Evolutionary conservation across 30 jellyfish, hydroid and myxozoan genomes (phyloP), one percentile per base, ranked within the genome.

Genomic region (Cassiopea xamachana): DNA sequence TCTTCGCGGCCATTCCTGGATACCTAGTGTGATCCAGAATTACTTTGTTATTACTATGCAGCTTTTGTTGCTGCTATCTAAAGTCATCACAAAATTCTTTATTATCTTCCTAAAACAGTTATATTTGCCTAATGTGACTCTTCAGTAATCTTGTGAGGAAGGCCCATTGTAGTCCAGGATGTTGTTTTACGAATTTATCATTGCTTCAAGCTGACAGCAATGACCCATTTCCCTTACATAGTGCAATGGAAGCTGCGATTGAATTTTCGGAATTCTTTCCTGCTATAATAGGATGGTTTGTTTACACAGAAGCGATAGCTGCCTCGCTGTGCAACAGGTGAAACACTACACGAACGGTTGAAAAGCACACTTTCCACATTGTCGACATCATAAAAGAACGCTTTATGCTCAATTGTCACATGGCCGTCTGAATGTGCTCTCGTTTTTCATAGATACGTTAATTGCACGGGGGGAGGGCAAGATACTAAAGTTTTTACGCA

Each of bases 301-400:
- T 71, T 71, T 71, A 71, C 80, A 51, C 50, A 78, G 75, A 51
- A n/a, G 12, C 8, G 87, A 48, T 51, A 15, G 71, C 73, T 78
- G 75, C 87, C 87, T 82, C 75, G 81, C 69, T 48, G 83, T 46
- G 68, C 74, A 74, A 74, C 90, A 82, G 90, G 82, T 82, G 90
- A 82, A 82, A 82, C 73, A 45, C 39, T 8, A 82, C 89, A 60
- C 43, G 44, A 68, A 70, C 70, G 55, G 55, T 12, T 19, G 58
- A 18, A 4, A 71, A 71, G 80, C 80, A 71, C 80, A 71, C 15
- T 71, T 71, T 19, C 55, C 80, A 16, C 27, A 71, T 71, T 71
- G 80, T 71, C 27, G 15, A 71, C n/a, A 43, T 15, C n/a, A 71
- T 19, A 64, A 71, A 71, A 43, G 80, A 71, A 71, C 80, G 80